Evolutionary conservation across 2,888 invertebrate genomes (phyloP).

Genomic region (Plebejus argus): DNA sequence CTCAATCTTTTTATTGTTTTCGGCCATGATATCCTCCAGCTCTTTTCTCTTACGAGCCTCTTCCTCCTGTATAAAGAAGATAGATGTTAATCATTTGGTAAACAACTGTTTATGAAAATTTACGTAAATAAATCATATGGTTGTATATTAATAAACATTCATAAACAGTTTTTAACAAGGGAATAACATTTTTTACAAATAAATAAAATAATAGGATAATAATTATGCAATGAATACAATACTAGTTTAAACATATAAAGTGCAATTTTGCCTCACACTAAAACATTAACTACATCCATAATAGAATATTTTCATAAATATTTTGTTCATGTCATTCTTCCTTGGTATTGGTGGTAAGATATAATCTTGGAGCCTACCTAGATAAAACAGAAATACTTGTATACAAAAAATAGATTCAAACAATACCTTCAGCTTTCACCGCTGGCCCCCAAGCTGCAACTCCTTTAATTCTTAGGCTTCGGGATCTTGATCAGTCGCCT

Average conservation of each 20-base stretch:
- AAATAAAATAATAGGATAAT: not conserved
- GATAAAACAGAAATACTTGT: constrained; percentile 55
- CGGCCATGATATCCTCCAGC: constrained; percentile 97
- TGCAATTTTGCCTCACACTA: not conserved
- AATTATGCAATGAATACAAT: not conserved
- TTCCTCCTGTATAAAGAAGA: constrained; percentile 94
- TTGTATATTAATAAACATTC: constrained; percentile 32
- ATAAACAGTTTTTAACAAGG: constrained; percentile 4
- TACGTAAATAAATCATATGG: constrained; percentile 42
- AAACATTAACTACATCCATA: constrained; percentile 21
- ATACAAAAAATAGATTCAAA: constrained; percentile 76
- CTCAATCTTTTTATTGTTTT: constrained; percentile 98
- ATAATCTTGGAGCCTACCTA: constrained; percentile 33
- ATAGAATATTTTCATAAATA: not conserved
- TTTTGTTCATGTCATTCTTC: constrained; percentile 27
- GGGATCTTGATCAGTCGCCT: constrained; percentile 78
- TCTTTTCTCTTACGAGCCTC: constrained; percentile 97
- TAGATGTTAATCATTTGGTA: constrained; percentile 57
- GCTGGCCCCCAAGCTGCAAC: constrained; percentile 74
- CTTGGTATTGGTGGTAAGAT: constrained; percentile 18
- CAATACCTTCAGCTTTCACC: constrained; percentile 77
- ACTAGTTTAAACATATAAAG: not conserved
- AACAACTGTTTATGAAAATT: constrained; percentile 42
- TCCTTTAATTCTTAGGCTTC: constrained; percentile 78
- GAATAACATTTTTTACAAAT: not conserved